Base-by-base conservation (phyloP, 2,113 vertebrate species). In the Festucalex cinctus region DNA sequence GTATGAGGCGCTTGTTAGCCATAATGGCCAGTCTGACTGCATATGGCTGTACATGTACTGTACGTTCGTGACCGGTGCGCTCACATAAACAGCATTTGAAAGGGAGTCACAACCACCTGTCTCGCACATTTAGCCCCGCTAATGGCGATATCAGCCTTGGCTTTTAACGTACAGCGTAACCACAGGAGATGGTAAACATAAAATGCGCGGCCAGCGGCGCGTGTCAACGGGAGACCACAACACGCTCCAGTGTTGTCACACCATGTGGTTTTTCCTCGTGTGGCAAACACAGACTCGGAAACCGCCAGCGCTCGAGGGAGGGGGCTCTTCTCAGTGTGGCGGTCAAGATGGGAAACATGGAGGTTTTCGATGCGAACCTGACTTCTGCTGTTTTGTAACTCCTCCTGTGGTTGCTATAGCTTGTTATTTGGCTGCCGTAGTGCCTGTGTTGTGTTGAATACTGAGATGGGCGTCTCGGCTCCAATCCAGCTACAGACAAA, bases 201-300 rank as follows among this genome's bases (percentile, higher is more conserved):
- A 66, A 84, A 81, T 80, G 71, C 70, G 77, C 63, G 84, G 80
- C 73, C 48, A 76, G 75, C 61, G 73, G 82, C 49, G 65, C 68
- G 75, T 88, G 81, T 88, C 82, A 83, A 73, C 37, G 78, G 71
- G 63, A 79, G 70, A 88, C 82, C 73, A 57, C 78, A 77, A 87
- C 82, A 75, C 58, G 70, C 87, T 88, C 6, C 84, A 88, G 82
- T 87, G 83, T 86, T 86, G 83, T 78, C 65, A 6, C 70, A 5
- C 79, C 88, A 88, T 86, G 88, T 88, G 90, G 80, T 88, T 88
- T 86, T 82, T 49, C 77, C 74, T 67, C 87, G 84, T 64, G 84
- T 77, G 72, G 77, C 65, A 70, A 77, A 71, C 53, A 44, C 68
- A 63, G 70, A 67, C 71, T 62, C 59, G 63, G 65, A 83, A 86